phyloP scores from a whole-genome alignment of 2,888 invertebrate genomes.

The Escarpia spicata region DNA sequence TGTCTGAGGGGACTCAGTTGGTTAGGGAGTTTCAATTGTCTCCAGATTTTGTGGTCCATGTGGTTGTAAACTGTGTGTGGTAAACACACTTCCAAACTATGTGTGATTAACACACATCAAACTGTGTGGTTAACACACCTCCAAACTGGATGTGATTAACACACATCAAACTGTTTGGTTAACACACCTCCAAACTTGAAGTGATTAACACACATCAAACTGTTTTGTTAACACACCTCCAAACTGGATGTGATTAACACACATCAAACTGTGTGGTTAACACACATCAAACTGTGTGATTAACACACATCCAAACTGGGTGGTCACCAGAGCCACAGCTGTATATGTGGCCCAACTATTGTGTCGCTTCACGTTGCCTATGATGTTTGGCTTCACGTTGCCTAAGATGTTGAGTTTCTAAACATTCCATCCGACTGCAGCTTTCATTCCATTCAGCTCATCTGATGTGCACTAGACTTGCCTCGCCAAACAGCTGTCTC shows the following conservation, averaged over 20 bases:
- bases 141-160: too few species aligned
- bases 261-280: not conserved
- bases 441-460: slow-evolving; percentile 16
- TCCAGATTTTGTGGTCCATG: too few species aligned
- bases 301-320: not conserved
- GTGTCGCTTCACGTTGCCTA: not conserved
- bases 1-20: not conserved
- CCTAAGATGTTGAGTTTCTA: slow-evolving; percentile 16
- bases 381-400: not conserved
- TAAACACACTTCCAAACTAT: too few species aligned
- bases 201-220: too few species aligned
- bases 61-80: too few species aligned
- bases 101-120: too few species aligned
- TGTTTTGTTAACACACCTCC: too few species aligned
- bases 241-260: too few species aligned
- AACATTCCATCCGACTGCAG: slow-evolving; percentile 6
- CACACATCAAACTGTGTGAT: not conserved
- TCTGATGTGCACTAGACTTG: not conserved
- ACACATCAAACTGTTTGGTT: too few species aligned
- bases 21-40: not conserved
- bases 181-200: too few species aligned
- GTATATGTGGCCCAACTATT: not conserved
- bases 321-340: not conserved
- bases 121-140: too few species aligned
- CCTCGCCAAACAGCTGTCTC: not conserved